phyloP scores from a whole-genome alignment of 2,888 invertebrate genomes.

The Xestobium rufovillosum region DNA sequence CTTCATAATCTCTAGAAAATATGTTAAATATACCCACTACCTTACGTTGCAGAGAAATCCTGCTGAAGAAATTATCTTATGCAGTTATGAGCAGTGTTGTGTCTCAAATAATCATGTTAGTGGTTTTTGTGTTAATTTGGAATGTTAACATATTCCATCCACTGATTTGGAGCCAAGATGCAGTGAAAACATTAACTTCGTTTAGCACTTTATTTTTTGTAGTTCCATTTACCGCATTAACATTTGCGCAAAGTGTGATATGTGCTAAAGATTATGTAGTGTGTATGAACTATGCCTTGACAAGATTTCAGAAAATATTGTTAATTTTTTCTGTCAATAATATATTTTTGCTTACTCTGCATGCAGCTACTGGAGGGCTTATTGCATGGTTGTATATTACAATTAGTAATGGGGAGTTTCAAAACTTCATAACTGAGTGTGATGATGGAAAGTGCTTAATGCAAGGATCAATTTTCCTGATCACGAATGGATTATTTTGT shows the following conservation, averaged over 20 bases:
- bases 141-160: slow-evolving; percentile 60
- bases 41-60: slow-evolving; percentile 52
- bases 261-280: slow-evolving; percentile 62
- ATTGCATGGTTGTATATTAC: slow-evolving; percentile 64
- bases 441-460: slow-evolving; percentile 49
- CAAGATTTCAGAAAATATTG: slow-evolving; percentile 59
- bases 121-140: slow-evolving; percentile 43
- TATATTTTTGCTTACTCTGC: slow-evolving; percentile 48
- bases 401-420: slow-evolving; percentile 53
- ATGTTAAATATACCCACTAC: too few relatives aligned
- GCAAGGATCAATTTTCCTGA: slow-evolving; percentile 59
- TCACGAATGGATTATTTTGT: slow-evolving; percentile 61
- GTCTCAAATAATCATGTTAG: slow-evolving; percentile 35
- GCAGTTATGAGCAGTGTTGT: slow-evolving; percentile 38
- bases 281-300: slow-evolving; percentile 53
- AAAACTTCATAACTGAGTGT: slow-evolving; percentile 47
- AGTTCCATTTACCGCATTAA: slow-evolving; percentile 54
- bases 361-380: slow-evolving; percentile 57
- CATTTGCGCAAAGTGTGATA: slow-evolving; percentile 63
- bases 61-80: slow-evolving; percentile 49
- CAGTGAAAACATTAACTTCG: slow-evolving; percentile 52
- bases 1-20: too few relatives aligned
- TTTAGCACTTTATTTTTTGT: slow-evolving; percentile 60
- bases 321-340: slow-evolving; percentile 56
- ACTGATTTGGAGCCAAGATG: slow-evolving; percentile 54